Evolutionary conservation across 2,797 vertebrate genomes (phyloP).

Genomic region (Chiloscyllium punctatum): DNA sequence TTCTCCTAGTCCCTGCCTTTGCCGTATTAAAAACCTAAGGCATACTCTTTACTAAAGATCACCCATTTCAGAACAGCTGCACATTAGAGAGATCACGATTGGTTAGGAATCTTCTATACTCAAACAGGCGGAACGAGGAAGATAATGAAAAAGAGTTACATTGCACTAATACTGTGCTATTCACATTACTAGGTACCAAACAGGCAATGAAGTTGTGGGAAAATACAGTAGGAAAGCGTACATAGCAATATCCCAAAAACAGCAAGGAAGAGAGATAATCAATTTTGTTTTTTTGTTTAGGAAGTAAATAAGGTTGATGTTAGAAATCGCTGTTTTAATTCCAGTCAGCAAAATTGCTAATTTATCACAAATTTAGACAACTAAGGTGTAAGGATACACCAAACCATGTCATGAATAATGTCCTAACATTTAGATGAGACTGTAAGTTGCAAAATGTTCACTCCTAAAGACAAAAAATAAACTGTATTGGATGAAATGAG

Average conservation of each 20-base stretch:
- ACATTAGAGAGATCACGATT: background rate
- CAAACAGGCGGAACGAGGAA: background rate
- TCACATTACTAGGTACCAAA: too few relatives aligned
- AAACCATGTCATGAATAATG: background rate
- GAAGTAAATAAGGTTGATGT: too few relatives aligned
- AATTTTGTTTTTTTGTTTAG: too few relatives aligned
- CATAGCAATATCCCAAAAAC: too few relatives aligned
- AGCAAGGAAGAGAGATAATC: too few relatives aligned
- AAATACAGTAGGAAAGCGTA: too few relatives aligned
- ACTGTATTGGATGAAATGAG: background rate
- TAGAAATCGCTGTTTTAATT: too few relatives aligned
- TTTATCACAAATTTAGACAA: too few relatives aligned
- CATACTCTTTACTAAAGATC: background rate
- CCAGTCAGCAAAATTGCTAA: too few relatives aligned
- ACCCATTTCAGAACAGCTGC: background rate
- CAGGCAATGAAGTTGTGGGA: too few relatives aligned
- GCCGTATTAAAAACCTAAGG: background rate
- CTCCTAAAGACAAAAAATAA: background rate
- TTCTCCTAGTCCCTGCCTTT: background rate
- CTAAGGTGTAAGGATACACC: too few relatives aligned
- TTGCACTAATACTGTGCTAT: too few relatives aligned
- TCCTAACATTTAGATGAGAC: background rate
- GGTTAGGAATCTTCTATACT: background rate
- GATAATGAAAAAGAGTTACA: background rate
- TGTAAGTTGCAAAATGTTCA: background rate